Percentiles rank a stretch among this genome's conserved stretches.
These are phyloP conservation scores for Cardiocondyla obscurior DNA, from an alignment of 1,140 invertebrate genomes.

Conservation along the genomic window DNA sequence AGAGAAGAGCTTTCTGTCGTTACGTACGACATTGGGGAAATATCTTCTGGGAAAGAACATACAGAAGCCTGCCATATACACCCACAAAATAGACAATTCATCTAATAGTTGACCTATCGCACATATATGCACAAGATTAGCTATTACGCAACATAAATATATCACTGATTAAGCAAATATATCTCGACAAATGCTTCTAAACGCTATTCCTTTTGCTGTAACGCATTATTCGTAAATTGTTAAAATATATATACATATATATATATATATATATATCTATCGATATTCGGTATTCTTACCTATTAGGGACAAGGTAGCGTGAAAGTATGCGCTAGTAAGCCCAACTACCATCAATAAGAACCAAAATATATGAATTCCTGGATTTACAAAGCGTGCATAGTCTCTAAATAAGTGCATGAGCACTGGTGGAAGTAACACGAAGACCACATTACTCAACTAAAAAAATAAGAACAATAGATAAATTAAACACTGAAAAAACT, in stretches of 20 bases:
- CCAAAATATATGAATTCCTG: slow-evolving; percentile 91
- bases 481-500: background rate
- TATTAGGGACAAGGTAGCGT: slow-evolving; percentile 91
- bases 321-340: slow-evolving; percentile 92
- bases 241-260: too few species aligned
- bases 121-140: slow-evolving; percentile 44
- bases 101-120: slow-evolving; percentile 89
- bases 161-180: background rate
- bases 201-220: background rate
- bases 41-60: slow-evolving; percentile 89
- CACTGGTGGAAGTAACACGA: slow-evolving; percentile 90
- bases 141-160: slow-evolving; percentile 8
- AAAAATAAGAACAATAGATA: slow-evolving; percentile 12
- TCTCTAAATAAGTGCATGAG: slow-evolving; percentile 90
- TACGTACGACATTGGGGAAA: slow-evolving; percentile 87
- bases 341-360: slow-evolving; percentile 90
- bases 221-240: background rate
- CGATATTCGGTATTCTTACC: slow-evolving; percentile 82
- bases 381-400: slow-evolving; percentile 89
- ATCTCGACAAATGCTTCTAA: background rate
- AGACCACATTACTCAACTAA: slow-evolving; percentile 91
- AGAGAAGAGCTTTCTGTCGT: slow-evolving; percentile 86
- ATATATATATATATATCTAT: too few species aligned
- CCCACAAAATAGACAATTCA: slow-evolving; percentile 92
- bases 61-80: slow-evolving; percentile 90